These are phyloP conservation scores for Unio delphinus DNA, from an alignment of 2,888 invertebrate species.

Conservation along the genomic window DNA sequence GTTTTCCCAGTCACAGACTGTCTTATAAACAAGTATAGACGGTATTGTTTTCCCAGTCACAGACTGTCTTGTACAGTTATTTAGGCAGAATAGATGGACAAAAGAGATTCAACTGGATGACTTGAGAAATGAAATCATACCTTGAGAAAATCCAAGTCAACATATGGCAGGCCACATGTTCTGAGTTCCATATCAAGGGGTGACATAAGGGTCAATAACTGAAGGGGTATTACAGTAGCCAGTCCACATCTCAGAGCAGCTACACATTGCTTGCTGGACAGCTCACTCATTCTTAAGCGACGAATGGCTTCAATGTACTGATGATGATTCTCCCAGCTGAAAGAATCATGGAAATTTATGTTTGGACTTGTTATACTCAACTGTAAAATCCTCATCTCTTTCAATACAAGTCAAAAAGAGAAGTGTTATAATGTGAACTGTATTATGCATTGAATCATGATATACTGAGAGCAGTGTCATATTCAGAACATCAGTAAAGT, in stretches of 20 bases:
- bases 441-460: no score
- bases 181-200: slow-evolving; percentile 65
- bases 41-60: no score
- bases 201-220: slow-evolving; percentile 62
- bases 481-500: no score
- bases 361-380: no score
- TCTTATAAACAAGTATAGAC: no score
- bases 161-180: slow-evolving; percentile 65
- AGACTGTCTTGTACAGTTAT: no score
- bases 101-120: no score
- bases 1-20: no score
- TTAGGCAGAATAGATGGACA: no score
- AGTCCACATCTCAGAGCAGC: slow-evolving; percentile 57
- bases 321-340: slow-evolving; percentile 66
- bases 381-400: no score
- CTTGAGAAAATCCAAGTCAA: slow-evolving; percentile 68
- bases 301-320: slow-evolving; percentile 64
- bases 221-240: slow-evolving; percentile 65
- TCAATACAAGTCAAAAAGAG: not conserved
- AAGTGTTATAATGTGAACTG: no score
- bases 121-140: slow-evolving; percentile 28
- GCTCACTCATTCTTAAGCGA: slow-evolving; percentile 53
- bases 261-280: slow-evolving; percentile 52
- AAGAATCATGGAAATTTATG: slow-evolving; percentile 3
- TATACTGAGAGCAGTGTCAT: no score